Evolutionary conservation across 2,888 invertebrate species (phyloP).

Genomic region (Seladonia tumulorum): DNA sequence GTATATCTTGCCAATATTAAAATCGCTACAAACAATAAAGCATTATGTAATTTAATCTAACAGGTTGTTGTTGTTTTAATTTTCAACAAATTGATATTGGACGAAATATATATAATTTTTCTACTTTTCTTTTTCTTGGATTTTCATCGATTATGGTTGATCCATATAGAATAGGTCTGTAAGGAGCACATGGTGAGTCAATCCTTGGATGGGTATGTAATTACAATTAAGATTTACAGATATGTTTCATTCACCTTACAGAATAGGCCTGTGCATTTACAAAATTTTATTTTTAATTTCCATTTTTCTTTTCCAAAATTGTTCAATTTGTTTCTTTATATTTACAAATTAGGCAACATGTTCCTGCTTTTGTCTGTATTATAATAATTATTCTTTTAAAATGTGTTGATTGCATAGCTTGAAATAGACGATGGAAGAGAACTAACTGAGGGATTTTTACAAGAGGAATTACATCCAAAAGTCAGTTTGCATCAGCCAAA

Average conservation of each 20-base stretch:
- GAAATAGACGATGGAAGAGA: slow-evolving; percentile 96
- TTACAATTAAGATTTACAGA: slow-evolving; percentile 65
- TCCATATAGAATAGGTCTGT: slow-evolving; percentile 44
- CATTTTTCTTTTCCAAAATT: neutral
- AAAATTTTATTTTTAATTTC: neutral
- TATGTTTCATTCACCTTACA: slow-evolving; percentile 74
- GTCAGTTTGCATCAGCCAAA: slow-evolving; percentile 94
- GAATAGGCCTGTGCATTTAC: slow-evolving; percentile 79
- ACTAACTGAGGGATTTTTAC: slow-evolving; percentile 94
- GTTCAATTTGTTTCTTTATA: neutral
- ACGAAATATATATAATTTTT: neutral
- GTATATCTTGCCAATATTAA: slow-evolving; percentile 82
- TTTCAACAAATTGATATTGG: slow-evolving; percentile 30
- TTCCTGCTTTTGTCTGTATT: slow-evolving; percentile 27
- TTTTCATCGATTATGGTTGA: slow-evolving; percentile 26
- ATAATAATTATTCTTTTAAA: slow-evolving; percentile 59
- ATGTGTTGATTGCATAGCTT: slow-evolving; percentile 87
- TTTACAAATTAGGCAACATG: neutral
- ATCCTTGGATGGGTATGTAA: slow-evolving; percentile 77
- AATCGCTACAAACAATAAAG: slow-evolving; percentile 78
- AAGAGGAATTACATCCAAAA: slow-evolving; percentile 97
- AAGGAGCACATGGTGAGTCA: slow-evolving; percentile 53
- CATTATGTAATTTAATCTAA: slow-evolving; percentile 76
- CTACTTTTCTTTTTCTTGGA: neutral
- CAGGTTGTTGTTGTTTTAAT: slow-evolving; percentile 66